Evolutionary conservation across 92 coral and sea anemone species (phyloP).

Genomic region (Zoanthus sansibaricus): DNA sequence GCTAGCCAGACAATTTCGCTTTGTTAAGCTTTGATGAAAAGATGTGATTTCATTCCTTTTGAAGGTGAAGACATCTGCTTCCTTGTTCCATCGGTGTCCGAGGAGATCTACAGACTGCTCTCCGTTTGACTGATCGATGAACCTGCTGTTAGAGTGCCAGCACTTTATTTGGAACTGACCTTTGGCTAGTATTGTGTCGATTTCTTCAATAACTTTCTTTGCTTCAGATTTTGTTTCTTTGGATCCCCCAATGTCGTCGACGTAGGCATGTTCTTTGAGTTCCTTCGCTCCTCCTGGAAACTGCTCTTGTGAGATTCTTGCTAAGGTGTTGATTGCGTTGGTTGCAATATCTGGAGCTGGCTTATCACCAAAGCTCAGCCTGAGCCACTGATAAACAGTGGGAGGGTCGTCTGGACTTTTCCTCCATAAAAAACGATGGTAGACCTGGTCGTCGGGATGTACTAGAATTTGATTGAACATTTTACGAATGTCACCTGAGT

Average conservation of each 20-base stretch:
- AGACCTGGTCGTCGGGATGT: conserved; percentile 73
- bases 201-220: conserved; percentile 53
- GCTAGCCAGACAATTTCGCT: conserved; percentile 58
- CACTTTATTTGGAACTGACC: conserved; percentile 59
- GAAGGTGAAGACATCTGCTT: conserved; percentile 57
- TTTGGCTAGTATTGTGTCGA: conserved; percentile 60
- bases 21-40: conserved; percentile 12
- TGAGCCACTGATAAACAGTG: conserved; percentile 66
- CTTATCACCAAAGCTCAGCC: conserved; percentile 72
- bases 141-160: conserved; percentile 59
- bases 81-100: conserved; percentile 71
- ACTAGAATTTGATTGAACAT: conserved; percentile 70
- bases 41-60: conserved; percentile 56
- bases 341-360: conserved; percentile 73
- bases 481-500: conserved; percentile 61
- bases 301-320: conserved; percentile 51
- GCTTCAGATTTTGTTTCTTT: conserved; percentile 45
- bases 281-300: conserved; percentile 67
- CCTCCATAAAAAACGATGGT: conserved; percentile 75
- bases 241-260: conserved; percentile 69
- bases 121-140: conserved; percentile 54
- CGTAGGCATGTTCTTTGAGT: conserved; percentile 63
- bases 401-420: conserved; percentile 48
- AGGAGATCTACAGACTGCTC: conserved; percentile 49
- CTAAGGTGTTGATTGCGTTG: conserved; percentile 56